Conservation (phyloP, 1,140 invertebrate genomes). For the Drosophila sulfurigaster region DNA sequence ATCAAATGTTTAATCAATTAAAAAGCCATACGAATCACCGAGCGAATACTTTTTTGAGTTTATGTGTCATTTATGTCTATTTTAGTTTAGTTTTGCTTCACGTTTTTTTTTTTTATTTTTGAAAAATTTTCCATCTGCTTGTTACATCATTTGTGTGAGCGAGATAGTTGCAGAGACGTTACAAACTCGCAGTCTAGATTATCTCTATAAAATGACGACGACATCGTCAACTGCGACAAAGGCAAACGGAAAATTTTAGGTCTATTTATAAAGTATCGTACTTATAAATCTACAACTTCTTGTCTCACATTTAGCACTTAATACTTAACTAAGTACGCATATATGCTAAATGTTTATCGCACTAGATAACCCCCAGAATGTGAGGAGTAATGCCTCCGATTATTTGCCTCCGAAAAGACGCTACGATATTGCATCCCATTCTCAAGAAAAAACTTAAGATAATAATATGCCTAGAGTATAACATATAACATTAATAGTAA, state of each 20-base stretch:
- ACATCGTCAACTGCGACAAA: constrained; percentile 44
- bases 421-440: neutral
- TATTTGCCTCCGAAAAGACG: neutral
- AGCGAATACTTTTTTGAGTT: neutral
- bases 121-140: constrained; percentile 57
- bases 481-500: neutral
- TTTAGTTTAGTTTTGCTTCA: neutral
- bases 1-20: constrained; percentile 8
- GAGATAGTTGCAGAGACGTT: constrained; percentile 43
- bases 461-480: neutral
- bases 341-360: constrained; percentile 41
- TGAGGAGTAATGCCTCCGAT: neutral
- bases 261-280: constrained; percentile 62
- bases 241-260: constrained; percentile 77
- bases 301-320: constrained; percentile 40
- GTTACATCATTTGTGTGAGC: constrained; percentile 59
- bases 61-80: constrained; percentile 6
- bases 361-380: constrained; percentile 14
- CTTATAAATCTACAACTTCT: constrained; percentile 50
- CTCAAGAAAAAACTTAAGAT: neutral
- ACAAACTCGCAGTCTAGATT: constrained; percentile 56
- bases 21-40: neutral
- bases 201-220: constrained; percentile 60
- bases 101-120: constrained; percentile 3
- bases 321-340: constrained; percentile 37